Base-by-base conservation (phyloP, 2,113 vertebrate genomes). In the Cyrtonyx montezumae region DNA sequence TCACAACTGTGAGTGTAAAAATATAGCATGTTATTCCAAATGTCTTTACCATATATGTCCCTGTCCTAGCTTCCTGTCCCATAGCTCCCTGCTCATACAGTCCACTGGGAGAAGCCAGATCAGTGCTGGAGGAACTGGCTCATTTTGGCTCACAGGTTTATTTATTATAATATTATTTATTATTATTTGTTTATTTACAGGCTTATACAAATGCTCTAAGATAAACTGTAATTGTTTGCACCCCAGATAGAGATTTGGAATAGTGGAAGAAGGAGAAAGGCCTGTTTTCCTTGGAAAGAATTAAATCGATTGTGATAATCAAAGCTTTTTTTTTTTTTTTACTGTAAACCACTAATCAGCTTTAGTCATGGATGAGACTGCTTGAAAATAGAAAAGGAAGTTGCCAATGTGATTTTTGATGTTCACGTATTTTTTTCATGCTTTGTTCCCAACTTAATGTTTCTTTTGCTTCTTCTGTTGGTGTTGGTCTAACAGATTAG, bases 281-380 rank as follows among this genome's bases (percentile, higher is more conserved):
- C 42, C 37, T 51, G 2, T 78, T 91, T 77, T 17, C 74, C 43
- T 78, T 87, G 45, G 34, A 77, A 88, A 81, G 11, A 79, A n/a
- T 81, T 89, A 61, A 58, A 84, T 78, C 73, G n/a, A 26, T 51
- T 16, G 11, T 37, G 42, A 89, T 36, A 79, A 69, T n/a, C 69
- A 23, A 82, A 69, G 65, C 59, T 45, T 69, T 3, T 66, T 70
- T 91, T n/a, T 0, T 9, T 82, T 70, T 70, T 71, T 51, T 75
- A 20, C 46, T 51, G 16, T 68, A 70, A 91, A 40, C 65, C 43
- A 67, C 70, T 91, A 59, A 77, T 94, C 37, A 51, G 9, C 42
- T 88, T 83, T 86, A 86, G 78, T 93, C 88, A 70, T 85, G 90
- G 30, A 78, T 75, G 37, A 63, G 62, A 84, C 19, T 83, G 46